Evolutionary conservation across 2,113 vertebrate species (phyloP).

Genomic region (Shinisaurus crocodilurus): DNA sequence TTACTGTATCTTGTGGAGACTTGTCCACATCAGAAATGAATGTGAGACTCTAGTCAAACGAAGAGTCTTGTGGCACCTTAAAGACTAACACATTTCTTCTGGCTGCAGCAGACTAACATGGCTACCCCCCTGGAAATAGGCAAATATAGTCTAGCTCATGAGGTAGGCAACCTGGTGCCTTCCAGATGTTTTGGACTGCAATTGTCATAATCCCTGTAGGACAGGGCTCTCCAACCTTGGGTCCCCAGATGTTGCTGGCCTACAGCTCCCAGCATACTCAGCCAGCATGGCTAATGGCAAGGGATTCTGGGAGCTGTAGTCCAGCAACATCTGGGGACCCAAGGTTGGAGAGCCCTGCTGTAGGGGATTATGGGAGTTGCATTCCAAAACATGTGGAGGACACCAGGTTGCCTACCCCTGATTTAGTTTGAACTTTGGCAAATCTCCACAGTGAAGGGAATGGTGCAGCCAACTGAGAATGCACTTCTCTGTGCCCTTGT

Average conservation of each 20-base stretch:
- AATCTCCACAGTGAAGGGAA: not conserved
- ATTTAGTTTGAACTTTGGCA: not conserved
- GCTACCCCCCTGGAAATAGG: no score
- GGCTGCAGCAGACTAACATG: no score
- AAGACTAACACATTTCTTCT: not conserved
- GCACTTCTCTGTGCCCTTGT: not conserved
- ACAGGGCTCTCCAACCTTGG: no score
- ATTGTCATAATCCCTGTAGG: not conserved
- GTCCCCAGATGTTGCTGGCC: no score
- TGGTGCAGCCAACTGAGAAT: not conserved
- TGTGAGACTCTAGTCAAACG: not conserved
- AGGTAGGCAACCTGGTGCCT: not conserved
- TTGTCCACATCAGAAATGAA: not conserved
- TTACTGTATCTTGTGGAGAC: not conserved
- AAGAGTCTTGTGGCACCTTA: not conserved
- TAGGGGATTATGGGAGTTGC: not conserved
- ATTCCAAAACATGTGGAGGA: not conserved
- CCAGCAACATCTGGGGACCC: no score
- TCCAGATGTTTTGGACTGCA: not conserved
- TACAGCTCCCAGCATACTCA: no score
- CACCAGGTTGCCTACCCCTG: not conserved
- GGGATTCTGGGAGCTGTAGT: no score
- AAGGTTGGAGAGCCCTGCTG: no score
- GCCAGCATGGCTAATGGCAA: no score
- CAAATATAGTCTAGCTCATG: no score